Conservation (phyloP, 2,113 vertebrate species). For the Chaenocephalus aceratus region DNA sequence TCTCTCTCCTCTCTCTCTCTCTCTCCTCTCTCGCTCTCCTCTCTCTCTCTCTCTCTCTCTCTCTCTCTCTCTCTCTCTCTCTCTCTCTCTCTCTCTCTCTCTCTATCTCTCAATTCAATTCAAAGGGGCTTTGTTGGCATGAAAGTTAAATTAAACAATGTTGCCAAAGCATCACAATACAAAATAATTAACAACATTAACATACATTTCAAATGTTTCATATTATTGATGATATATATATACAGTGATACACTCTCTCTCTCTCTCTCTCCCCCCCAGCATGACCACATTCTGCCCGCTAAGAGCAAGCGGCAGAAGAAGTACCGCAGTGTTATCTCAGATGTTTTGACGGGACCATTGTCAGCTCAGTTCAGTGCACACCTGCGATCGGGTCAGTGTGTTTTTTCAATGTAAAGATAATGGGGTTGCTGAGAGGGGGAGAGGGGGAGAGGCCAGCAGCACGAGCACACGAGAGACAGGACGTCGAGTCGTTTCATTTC, state of each 20-base stretch:
- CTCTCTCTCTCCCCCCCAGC: conserved; percentile 36
- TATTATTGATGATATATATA: no score
- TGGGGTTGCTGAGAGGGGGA: neutral
- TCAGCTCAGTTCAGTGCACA: conserved; percentile 98
- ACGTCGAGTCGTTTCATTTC: neutral
- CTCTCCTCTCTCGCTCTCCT: no score
- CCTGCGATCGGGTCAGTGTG: conserved; percentile 95
- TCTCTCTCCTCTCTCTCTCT: conserved; percentile 19
- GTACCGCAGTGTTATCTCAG: conserved; percentile 95
- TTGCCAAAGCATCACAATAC: no score
- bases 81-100: conserved; percentile 2
- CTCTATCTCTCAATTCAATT: conserved; percentile 12
- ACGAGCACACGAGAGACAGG: neutral
- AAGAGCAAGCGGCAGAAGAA: conserved; percentile 94
- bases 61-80: conserved; percentile 17
- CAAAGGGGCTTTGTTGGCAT: no score
- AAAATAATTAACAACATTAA: no score
- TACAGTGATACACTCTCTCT: neutral
- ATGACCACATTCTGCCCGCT: conserved; percentile 83
- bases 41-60: neutral
- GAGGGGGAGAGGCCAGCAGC: neutral
- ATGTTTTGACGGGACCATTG: conserved; percentile 97
- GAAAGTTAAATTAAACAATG: no score
- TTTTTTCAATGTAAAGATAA: neutral
- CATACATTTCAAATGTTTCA: no score